Evolutionary conservation across 2,797 vertebrate genomes (phyloP), one percentile per base, ranked within the genome.

Genomic region (Sparidentex hasta): DNA sequence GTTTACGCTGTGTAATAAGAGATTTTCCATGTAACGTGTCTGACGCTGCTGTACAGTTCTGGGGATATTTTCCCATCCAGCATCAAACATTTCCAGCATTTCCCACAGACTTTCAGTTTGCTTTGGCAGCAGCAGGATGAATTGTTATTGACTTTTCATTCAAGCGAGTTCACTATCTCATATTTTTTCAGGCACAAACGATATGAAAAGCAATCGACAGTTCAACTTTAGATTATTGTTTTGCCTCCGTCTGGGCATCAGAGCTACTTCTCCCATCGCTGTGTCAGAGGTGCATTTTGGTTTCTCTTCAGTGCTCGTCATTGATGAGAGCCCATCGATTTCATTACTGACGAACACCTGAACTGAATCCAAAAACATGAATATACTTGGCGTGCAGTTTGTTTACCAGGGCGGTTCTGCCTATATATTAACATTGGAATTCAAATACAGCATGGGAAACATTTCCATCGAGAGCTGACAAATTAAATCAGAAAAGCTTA

Each of bases 21-120:
- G 47, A 52, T 41, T 54, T 61, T 71, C 54, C 9, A 3, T 21
- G 52, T 43, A 61, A 54, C 44, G 13, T 8, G 62, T 61, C 51
- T 17, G 50, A 47, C 64, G 12, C 52, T 20, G 56, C 11, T 5
- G 65, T 62, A 63, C 4, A 46, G 44, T 63, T 59, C 11, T 4
- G 33, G 23, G 57, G 67, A 55, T 65, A 61, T 84, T 86, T 90
- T 84, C 87, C 66, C 81, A 88, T 63, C 62, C 51, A 52, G 14
- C 23, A 27, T 75, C 66, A 62, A 78, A 81, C 73, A 38, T 69
- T 23, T 38, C n/a, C 78, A 74, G 38, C 7, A 18, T 86, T 90
- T 90, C 88, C 83, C 88, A 92, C 83, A 86, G 80, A 76, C 43
- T 0, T 16, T 76, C 57, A 1, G 86, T 92, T 89, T 88, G 56